These are phyloP conservation scores for Mellilla xanthometata DNA, from an alignment of 2,888 invertebrate genomes.

Conservation along the genomic window DNA sequence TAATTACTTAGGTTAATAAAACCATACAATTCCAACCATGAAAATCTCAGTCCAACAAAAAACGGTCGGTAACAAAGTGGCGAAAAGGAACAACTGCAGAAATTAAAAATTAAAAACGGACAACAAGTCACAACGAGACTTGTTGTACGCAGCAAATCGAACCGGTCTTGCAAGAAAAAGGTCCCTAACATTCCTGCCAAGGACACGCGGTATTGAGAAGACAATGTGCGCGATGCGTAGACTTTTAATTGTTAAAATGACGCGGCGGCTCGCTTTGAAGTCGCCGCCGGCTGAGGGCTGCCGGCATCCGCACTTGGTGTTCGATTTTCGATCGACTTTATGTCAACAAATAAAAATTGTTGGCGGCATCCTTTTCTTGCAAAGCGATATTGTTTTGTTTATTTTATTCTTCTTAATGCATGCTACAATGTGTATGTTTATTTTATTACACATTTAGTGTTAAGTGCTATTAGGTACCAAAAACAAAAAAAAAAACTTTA, in stretches of 20 bases:
- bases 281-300: constrained; percentile 47
- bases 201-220: constrained; percentile 59
- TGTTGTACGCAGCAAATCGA: constrained; percentile 53
- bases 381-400: too few relatives aligned
- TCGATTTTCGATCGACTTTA: constrained; percentile 16
- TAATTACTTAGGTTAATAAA: too few relatives aligned
- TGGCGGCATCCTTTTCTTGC: too few relatives aligned
- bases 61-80: constrained; percentile 38
- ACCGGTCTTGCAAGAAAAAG: constrained; percentile 61
- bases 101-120: constrained; percentile 30
- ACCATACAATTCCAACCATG: not conserved
- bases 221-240: constrained; percentile 68
- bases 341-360: not conserved
- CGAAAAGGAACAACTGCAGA: constrained; percentile 31
- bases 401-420: too few relatives aligned
- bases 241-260: constrained; percentile 80
- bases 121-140: too few relatives aligned
- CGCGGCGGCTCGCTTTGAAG: constrained; percentile 59
- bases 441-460: too few relatives aligned
- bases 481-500: too few relatives aligned
- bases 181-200: constrained; percentile 70
- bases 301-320: constrained; percentile 19
- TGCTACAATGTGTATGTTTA: too few relatives aligned
- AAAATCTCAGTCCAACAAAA: constrained; percentile 31
- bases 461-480: too few relatives aligned